Base-by-base conservation (phyloP, 2,888 invertebrate species). In the Erpobdella octoculata region DNA sequence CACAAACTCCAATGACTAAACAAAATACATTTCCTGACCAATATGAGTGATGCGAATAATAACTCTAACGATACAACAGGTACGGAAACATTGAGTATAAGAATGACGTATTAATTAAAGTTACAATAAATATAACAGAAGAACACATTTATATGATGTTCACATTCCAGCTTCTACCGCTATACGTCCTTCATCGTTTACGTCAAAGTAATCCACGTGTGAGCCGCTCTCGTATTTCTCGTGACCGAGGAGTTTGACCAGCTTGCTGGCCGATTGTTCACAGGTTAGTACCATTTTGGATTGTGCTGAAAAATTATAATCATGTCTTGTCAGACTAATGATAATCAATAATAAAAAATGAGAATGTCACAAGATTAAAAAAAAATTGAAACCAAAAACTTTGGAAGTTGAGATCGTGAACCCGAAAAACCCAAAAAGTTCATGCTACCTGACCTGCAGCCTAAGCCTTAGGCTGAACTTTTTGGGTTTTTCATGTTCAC, bases 171-270 rank as follows among this genome's bases (percentile, higher is more conserved):
- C n/a, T n/a, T 46, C 46, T 18, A 2, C 46, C 2, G 21, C 2
- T 18, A 61, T 12, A 66, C 25, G 48, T 1, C 68, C 68, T 18
- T 48, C 68, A 0, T 53, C 31, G 1, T 46, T 59, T 33, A 76
- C 58, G 68, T 93, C 92, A 82, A 87, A 91, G 83, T 89, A 93
- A 84, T 93, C 93, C 58, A 93, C 86, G 80, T 91, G 91, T 79
- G 89, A 90, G 0, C 92, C 93, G 0, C 90, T 89, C 74, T 88
- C 86, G 79, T 89, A 94, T 75, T 88, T 88, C 48, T 89, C 88
- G 6, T 86, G 84, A 74, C 87, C 86, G 73, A 94, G 84, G 71
- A 93, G 84, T 65, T 85, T 82, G 67, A 92, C 80, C 77, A 93
- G 86, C 80, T 90, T 91, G 74, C 85, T 85, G 1, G 90, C 89